Evolutionary conservation across 2,797 vertebrate genomes (phyloP).

Genomic region (Argentina silus): DNA sequence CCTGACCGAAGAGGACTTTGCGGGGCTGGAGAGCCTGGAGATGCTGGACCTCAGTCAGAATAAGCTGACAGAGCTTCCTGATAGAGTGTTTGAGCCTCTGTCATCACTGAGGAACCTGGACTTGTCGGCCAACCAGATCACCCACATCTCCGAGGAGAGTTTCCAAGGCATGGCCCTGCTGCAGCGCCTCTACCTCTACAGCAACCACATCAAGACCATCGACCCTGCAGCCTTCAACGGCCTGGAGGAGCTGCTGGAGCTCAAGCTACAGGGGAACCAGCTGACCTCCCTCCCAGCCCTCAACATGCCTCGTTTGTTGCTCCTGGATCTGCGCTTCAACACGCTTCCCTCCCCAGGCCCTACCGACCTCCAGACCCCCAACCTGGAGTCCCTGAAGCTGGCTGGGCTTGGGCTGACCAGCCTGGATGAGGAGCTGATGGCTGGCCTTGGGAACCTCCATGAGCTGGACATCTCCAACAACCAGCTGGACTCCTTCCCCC

Average conservation of each 20-base stretch:
- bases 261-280: slow-evolving; percentile 92
- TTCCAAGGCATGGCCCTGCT: slow-evolving; percentile 87
- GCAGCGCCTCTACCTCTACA: slow-evolving; percentile 93
- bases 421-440: slow-evolving; percentile 84
- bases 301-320: slow-evolving; percentile 83
- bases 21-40: slow-evolving; percentile 79
- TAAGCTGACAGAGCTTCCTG: slow-evolving; percentile 83
- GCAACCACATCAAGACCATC: slow-evolving; percentile 87
- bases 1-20: slow-evolving; percentile 82
- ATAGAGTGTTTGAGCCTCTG: slow-evolving; percentile 85
- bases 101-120: slow-evolving; percentile 89
- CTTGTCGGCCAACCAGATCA: slow-evolving; percentile 91
- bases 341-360: slow-evolving; percentile 75
- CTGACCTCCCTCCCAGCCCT: slow-evolving; percentile 82
- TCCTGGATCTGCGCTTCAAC: slow-evolving; percentile 93
- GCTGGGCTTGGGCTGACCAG: slow-evolving; percentile 84
- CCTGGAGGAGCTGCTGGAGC: slow-evolving; percentile 87
- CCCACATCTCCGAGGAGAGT: slow-evolving; percentile 86
- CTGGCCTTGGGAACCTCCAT: slow-evolving; percentile 85
- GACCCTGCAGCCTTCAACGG: slow-evolving; percentile 86
- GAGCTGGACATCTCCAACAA: slow-evolving; percentile 92
- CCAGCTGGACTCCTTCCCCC: slow-evolving; percentile 79
- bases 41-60: slow-evolving; percentile 96
- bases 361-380: slow-evolving; percentile 78
- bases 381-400: slow-evolving; percentile 88